A percentile compares a stretch with the other conserved stretches of the same genome.
Evolutionary conservation across 2,113 vertebrate genomes (phyloP).

Genomic region (Pandion haliaetus): DNA sequence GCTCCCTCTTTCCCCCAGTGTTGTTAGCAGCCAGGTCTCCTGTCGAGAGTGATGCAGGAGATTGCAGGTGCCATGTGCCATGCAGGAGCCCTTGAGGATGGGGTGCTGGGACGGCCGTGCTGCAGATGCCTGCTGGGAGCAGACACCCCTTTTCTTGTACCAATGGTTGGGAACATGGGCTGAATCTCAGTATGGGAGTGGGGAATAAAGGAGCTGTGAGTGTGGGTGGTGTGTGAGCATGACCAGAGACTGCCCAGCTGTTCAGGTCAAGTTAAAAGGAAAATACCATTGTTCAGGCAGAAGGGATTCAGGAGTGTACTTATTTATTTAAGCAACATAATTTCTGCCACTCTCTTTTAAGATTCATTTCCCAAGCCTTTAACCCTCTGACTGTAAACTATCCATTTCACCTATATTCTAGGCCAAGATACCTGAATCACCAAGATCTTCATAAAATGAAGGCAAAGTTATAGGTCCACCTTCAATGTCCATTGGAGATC

Average conservation of each 20-base stretch:
- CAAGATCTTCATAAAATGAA: not conserved
- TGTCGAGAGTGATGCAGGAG: not conserved
- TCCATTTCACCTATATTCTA: not conserved
- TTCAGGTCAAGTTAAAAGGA: not conserved
- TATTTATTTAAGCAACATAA: not conserved
- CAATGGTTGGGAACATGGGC: fast-evolving
- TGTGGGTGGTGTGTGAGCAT: not conserved
- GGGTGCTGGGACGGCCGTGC: not conserved
- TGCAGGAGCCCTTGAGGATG: fast-evolving
- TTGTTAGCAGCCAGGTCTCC: not conserved
- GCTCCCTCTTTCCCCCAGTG: fast-evolving
- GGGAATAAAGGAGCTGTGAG: not conserved
- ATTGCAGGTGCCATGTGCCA: not conserved
- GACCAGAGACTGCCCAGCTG: not conserved
- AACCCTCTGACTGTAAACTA: not conserved
- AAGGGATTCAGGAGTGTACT: not conserved
- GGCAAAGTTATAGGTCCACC: not conserved
- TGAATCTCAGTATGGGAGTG: not conserved
- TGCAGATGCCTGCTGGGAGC: not conserved
- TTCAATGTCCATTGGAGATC: not conserved
- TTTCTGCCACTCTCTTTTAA: not conserved
- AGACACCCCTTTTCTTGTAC: not conserved
- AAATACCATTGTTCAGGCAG: not conserved
- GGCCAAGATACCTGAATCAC: not conserved
- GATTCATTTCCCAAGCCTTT: not conserved